Base-by-base conservation (phyloP, 2,888 invertebrate species). In the Tipula unca region DNA sequence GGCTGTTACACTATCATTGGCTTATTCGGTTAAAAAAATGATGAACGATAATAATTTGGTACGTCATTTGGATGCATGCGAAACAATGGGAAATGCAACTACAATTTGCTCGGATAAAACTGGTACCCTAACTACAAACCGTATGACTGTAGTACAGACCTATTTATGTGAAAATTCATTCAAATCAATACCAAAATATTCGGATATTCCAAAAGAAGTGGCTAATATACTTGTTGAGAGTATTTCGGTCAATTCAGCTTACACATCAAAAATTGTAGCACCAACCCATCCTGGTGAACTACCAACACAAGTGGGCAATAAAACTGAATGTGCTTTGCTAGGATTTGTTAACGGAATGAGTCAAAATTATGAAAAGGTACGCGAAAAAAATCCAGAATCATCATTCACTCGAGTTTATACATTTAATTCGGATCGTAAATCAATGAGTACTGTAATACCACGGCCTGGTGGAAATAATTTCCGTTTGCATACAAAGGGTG, bases 11-110 rank as follows among this genome's bases (percentile, higher is more conserved):
- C 93, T 99, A 86, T 98, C 99, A 6, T 94, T 99, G 88, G 99
- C 99, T 88, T 99, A 99, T 91, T 99, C 99, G 89, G 99, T 99
- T 89, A 99, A 99, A 97, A 98, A 99, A 98, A 99, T 99, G 99
- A 99, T 99, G 99, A 96, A 97, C 92, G 99, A 99, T 93, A 99
- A 99, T 94, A 99, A 99, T 92, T 92, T 99, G 91, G 99, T 99
- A 86, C 94, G 99, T 86, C 99, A 99, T 92, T 93, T 99, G 92
- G 99, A 99, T 92, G 99, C 99, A 17, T 99, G 99, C 92, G 99
- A 99, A 92, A 99, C 99, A 0, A 99, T 99, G 99, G 99, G 99
- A 89, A 99, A 99, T 92, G 99, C 99, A 85, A 99, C 99, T 87
- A 97, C 99, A 88, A 99, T 83, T 83, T 83, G 83, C 32, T 32